A percentile compares a stretch with the other conserved stretches of the same genome.
These are phyloP conservation scores for Meloe dianella DNA, from an alignment of 2,888 invertebrate species.

Conservation along the genomic window DNA sequence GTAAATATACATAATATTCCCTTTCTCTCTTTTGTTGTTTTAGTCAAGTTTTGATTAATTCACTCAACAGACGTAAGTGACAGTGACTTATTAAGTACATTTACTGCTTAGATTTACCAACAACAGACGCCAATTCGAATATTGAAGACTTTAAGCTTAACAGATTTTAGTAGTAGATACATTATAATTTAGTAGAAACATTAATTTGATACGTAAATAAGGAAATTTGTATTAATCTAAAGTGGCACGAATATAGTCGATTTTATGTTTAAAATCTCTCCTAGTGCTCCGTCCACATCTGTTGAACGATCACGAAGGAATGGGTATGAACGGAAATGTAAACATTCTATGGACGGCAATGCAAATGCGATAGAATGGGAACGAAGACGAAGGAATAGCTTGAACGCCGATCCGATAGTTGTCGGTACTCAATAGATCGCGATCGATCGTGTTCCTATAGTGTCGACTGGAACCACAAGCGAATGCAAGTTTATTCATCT, in stretches of 20 bases:
- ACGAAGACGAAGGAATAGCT: too few relatives aligned
- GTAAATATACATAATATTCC: too few relatives aligned
- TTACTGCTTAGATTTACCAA: slow-evolving; percentile 32
- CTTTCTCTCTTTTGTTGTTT: neutral
- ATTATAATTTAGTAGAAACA: slow-evolving; percentile 19
- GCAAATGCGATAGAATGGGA: too few relatives aligned
- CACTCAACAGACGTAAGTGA: slow-evolving; percentile 32
- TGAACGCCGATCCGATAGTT: too few relatives aligned
- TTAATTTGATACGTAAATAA: neutral
- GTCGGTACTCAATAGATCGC: too few relatives aligned
- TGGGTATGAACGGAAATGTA: too few relatives aligned
- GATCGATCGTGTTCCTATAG: too few relatives aligned
- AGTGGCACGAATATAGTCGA: neutral
- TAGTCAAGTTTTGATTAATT: slow-evolving; percentile 33
- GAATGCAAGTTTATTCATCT: too few relatives aligned
- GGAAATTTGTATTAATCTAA: neutral
- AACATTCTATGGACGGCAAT: too few relatives aligned
- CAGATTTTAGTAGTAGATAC: slow-evolving; percentile 5
- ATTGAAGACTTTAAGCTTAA: slow-evolving; percentile 22
- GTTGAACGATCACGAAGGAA: too few relatives aligned
- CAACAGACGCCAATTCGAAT: slow-evolving; percentile 33
- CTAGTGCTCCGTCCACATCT: too few relatives aligned
- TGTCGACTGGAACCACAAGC: too few relatives aligned
- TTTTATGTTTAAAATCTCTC: neutral
- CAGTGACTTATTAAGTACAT: slow-evolving; percentile 38